Evolutionary conservation across 2,113 vertebrate genomes (phyloP).

Genomic region (Sisor rabdophorus): DNA sequence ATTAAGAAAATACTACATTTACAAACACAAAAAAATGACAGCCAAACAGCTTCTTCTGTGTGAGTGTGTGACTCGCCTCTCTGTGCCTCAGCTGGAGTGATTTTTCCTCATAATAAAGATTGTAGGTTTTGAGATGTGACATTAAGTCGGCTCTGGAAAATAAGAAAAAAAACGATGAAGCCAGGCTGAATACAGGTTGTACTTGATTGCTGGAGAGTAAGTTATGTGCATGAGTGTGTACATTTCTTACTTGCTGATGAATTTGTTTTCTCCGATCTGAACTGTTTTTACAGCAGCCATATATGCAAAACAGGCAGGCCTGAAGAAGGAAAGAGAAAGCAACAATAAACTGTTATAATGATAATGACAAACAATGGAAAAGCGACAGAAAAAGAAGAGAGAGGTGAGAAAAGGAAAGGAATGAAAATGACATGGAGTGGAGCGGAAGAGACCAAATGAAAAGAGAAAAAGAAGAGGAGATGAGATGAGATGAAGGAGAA

Average conservation of each 20-base stretch:
- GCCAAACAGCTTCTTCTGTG: background rate
- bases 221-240: background rate
- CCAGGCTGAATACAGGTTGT: background rate
- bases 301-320: background rate
- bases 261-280: conserved; percentile 86
- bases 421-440: background rate
- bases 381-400: conserved; percentile 40
- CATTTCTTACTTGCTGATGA: conserved; percentile 85
- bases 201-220: background rate
- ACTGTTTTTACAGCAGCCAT: conserved; percentile 71
- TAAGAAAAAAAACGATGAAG: background rate
- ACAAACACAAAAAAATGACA: background rate
- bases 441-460: background rate
- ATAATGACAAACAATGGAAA: background rate
- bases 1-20: background rate
- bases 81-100: conserved; percentile 92
- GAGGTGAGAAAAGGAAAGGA: background rate
- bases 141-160: conserved; percentile 68
- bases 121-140: conserved; percentile 87
- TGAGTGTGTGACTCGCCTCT: conserved; percentile 68
- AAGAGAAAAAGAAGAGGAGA: conserved; percentile 11
- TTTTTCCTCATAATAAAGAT: conserved; percentile 91
- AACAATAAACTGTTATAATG: too few relatives aligned
- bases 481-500: background rate
- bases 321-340: background rate